phyloP scores from a whole-genome alignment of 1,140 invertebrate genomes.

The Pararge aegeria region DNA sequence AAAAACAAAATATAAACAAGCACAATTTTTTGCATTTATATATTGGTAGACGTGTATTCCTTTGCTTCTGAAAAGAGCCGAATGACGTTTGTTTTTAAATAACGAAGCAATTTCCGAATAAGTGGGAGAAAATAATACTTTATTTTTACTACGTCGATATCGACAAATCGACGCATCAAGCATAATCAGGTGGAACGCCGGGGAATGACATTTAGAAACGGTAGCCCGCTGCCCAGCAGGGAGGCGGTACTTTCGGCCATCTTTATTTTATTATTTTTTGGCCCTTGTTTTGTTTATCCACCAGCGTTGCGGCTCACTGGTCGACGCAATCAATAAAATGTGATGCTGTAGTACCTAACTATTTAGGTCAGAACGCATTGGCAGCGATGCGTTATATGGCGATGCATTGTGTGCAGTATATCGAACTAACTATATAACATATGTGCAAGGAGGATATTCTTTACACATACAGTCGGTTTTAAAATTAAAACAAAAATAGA shows the following conservation, averaged over 20 bases:
- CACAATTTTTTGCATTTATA: no score
- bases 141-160: slow-evolving; percentile 40
- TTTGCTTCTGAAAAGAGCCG: no score
- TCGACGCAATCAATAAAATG: slow-evolving; percentile 69
- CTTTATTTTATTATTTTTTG: slow-evolving; percentile 67
- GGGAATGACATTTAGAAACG: slow-evolving; percentile 72
- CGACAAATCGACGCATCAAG: slow-evolving; percentile 27
- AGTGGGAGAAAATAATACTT: no score
- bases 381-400: not conserved
- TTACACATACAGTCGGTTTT: no score
- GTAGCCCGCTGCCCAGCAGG: slow-evolving; percentile 64
- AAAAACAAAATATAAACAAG: no score
- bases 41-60: no score
- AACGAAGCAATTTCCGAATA: no score
- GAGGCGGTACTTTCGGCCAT: slow-evolving; percentile 65
- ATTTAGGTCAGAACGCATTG: not conserved
- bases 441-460: no score
- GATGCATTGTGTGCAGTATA: no score
- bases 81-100: no score
- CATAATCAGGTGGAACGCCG: slow-evolving; percentile 43
- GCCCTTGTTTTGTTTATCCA: slow-evolving; percentile 75
- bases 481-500: no score
- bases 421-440: no score
- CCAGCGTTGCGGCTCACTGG: slow-evolving; percentile 60
- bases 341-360: not conserved